phyloP scores from a whole-genome alignment of 1,140 invertebrate genomes.

The Bathynomus jamesi region DNA sequence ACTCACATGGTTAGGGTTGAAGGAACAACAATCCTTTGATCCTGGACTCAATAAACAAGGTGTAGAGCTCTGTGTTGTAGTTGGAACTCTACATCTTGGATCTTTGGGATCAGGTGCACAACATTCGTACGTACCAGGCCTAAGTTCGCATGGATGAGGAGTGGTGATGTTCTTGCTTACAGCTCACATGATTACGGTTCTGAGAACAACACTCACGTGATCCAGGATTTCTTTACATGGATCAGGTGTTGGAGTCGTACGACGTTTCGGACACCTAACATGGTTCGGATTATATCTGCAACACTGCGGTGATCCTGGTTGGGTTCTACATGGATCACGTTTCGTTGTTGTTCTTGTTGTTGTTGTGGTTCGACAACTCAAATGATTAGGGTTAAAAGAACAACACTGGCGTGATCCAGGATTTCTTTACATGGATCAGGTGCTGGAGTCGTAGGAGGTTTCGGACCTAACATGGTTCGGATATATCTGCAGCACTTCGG shows the following conservation, averaged over 20 bases:
- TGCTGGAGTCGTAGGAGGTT: too few species aligned
- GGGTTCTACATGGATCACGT: constrained; percentile 5
- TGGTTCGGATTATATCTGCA: background rate
- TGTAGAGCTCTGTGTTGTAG: background rate
- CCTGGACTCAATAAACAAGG: constrained; percentile 14
- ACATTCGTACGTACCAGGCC: constrained; percentile 11
- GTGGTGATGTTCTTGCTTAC: background rate
- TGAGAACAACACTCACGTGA: too few species aligned
- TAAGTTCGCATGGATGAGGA: constrained; percentile 12
- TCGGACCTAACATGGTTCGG: background rate
- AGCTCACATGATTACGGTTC: constrained; percentile 1
- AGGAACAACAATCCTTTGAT: constrained; percentile 7
- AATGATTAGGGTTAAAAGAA: background rate
- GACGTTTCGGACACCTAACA: background rate
- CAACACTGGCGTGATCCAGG: constrained; percentile 1
- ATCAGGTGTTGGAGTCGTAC: constrained; percentile 7
- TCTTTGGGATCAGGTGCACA: background rate
- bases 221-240: constrained; percentile 3
- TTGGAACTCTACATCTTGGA: background rate
- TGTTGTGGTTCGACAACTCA: background rate
- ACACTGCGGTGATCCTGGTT: constrained; percentile 7
- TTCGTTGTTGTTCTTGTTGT: background rate
- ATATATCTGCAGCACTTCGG: background rate
- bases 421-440: too few species aligned
- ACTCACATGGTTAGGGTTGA: constrained; percentile 1